phyloP scores from a whole-genome alignment of 2,797 vertebrate species.

The Neostethus bicornis region DNA sequence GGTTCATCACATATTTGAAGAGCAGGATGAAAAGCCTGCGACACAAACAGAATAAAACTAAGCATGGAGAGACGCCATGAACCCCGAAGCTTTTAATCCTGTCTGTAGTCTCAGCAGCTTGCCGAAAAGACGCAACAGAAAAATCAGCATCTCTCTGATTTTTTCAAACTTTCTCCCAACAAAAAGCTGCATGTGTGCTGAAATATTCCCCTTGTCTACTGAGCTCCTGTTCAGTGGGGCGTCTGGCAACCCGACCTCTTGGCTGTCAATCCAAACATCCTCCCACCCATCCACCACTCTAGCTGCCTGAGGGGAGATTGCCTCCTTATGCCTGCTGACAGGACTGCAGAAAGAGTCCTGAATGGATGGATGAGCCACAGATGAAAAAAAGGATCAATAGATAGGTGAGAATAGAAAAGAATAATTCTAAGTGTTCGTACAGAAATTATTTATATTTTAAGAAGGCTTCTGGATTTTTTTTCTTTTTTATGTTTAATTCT shows the following conservation, averaged over 20 bases:
- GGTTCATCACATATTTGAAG: conserved; percentile 36
- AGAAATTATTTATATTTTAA: no score
- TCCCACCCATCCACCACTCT: conserved; percentile 11
- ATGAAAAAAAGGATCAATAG: conserved; percentile 1
- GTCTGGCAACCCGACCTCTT: conserved; percentile 39
- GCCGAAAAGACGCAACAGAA: conserved; percentile 30
- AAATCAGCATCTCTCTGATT: conserved; percentile 25
- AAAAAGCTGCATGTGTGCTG: conserved; percentile 47
- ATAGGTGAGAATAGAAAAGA: conserved; percentile 3
- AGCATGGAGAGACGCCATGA: conserved; percentile 36
- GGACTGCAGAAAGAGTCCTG: conserved; percentile 42
- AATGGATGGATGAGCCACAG: conserved; percentile 25
- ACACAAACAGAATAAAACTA: conserved; percentile 34
- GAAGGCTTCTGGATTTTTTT: no score
- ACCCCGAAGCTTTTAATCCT: conserved; percentile 50
- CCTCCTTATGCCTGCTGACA: conserved; percentile 69
- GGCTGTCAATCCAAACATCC: conserved; percentile 54
- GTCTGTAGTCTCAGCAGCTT: conserved; percentile 39
- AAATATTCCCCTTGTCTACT: conserved; percentile 29
- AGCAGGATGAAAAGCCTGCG: conserved; percentile 22
- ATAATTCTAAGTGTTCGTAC: neutral
- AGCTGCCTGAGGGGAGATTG: conserved; percentile 60
- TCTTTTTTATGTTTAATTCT: no score
- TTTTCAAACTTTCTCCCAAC: conserved; percentile 13
- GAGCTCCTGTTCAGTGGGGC: conserved; percentile 30